Conservation (phyloP, 53 echinoderm and acorn worm species). For the Crossaster papposus region DNA sequence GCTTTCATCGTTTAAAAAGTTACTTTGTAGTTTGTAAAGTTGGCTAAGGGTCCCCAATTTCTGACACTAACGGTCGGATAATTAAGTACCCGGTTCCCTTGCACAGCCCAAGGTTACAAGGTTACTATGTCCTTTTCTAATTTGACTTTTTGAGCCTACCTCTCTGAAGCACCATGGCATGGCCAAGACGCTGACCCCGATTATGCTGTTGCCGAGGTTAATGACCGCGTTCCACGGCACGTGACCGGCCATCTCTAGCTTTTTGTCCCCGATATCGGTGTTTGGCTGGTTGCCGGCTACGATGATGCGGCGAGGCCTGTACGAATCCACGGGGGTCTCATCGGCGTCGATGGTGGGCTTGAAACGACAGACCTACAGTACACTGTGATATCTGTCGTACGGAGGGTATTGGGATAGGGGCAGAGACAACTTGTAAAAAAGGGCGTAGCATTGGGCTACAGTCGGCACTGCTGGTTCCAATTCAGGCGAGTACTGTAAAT, state of each 20-base stretch:
- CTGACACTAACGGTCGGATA: too few species aligned
- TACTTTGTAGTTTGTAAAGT: too few species aligned
- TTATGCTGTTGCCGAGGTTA: constrained; percentile 94
- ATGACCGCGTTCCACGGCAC: constrained; percentile 81
- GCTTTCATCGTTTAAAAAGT: too few species aligned
- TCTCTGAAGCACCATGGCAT: constrained; percentile 95
- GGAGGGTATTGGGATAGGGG: background rate
- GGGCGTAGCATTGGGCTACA: constrained; percentile 6
- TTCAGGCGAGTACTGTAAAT: background rate
- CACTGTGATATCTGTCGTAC: background rate
- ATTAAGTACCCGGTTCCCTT: too few species aligned
- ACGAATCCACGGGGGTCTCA: constrained; percentile 21
- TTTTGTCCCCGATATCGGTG: constrained; percentile 28
- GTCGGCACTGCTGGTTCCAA: background rate
- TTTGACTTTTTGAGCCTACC: constrained; percentile 57
- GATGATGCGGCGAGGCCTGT: constrained; percentile 18
- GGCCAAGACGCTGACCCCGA: constrained; percentile 91
- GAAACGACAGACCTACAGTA: background rate
- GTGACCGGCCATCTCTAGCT: constrained; percentile 47
- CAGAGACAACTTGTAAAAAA: background rate
- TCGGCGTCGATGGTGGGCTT: constrained; percentile 34
- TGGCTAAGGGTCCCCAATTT: too few species aligned
- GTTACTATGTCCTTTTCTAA: too few species aligned
- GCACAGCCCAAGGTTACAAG: too few species aligned
- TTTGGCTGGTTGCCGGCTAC: constrained; percentile 21